These are phyloP conservation scores for Deroptyus accipitrinus DNA, from an alignment of 2,113 vertebrate species.

Conservation along the genomic window DNA sequence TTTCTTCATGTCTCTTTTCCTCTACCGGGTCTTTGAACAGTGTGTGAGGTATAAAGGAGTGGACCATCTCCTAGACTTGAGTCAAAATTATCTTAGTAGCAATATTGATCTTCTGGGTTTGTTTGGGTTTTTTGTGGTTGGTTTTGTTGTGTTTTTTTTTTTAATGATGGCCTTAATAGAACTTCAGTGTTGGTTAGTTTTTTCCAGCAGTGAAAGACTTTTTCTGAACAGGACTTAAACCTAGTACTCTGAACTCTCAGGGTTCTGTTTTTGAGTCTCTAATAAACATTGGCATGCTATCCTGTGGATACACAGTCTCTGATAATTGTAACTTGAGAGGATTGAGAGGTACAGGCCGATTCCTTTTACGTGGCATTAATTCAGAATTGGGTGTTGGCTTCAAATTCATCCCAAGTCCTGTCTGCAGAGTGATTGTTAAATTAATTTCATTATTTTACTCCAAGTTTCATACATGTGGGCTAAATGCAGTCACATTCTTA, in stretches of 20 bases:
- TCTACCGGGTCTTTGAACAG: background rate
- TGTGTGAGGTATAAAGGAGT: background rate
- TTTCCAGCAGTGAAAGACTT: background rate
- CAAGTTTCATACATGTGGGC: background rate
- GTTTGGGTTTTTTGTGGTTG: background rate
- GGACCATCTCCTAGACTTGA: background rate
- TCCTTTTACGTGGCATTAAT: background rate
- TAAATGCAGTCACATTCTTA: background rate
- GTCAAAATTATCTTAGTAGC: background rate
- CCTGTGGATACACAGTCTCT: background rate
- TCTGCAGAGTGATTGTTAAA: background rate
- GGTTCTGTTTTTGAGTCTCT: background rate
- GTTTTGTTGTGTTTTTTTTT: background rate
- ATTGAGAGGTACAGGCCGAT: background rate
- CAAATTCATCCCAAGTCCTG: background rate
- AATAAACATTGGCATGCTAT: background rate
- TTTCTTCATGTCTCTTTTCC: background rate
- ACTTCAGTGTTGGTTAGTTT: fast-evolving
- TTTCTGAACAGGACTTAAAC: background rate
- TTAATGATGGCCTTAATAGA: background rate
- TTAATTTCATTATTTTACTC: background rate
- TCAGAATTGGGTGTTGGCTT: background rate
- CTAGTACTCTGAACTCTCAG: fast-evolving
- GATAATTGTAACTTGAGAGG: background rate
- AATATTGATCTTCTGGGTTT: background rate